Evolutionary conservation across 1,140 invertebrate species (phyloP), one percentile per base, ranked within the genome.

Genomic region (Sinella curviseta): DNA sequence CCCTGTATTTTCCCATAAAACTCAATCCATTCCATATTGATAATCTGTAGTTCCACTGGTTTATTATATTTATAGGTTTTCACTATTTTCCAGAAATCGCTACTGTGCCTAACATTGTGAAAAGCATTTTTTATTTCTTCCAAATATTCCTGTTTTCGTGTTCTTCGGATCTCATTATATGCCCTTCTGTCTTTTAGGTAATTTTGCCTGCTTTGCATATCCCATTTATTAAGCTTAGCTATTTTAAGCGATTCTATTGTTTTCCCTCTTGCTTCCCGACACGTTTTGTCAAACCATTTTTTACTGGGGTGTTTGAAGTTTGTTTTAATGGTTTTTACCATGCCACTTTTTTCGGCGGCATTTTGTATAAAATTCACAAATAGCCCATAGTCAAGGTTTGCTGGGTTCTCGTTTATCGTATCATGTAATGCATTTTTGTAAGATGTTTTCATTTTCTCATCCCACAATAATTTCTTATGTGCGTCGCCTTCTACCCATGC

Each of bases 201-300:
- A 2, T 26, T 48, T 8, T 8, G 14, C 24, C 17, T 30, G 4
- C 28, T 26, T 48, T 75, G 2, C 39, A 4, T n/a, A 1, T 14
- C 4, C 74, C 74, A 75, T 12, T 24, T 30, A 14, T 8, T 8
- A 8, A 31, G 3, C 28, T 48, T 48, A 4, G 74, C 36, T 8
- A 8, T 2, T 24, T 75, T 75, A 16, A 75, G 16, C 3, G 34
- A 14, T 48, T 1, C 14, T 3, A 3, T 20, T 17, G 24, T 28
- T 14, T 4, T 48, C 8, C 20, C 14, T 48, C 36, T 75, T 12
- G 24, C 8, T 16, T 28, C 24, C 34, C n/a, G 1, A 48, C 74
- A 75, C 24, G 36, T 35, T 16, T 75, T 54, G 26, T 75, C 74
- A 75, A 39, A 75, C 74, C 74, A 75, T 16, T 20, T 26, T 75